Evolutionary conservation across 2,797 vertebrate species (phyloP), one percentile per base, ranked within the genome.

Genomic region (Bradypodion pumilum): DNA sequence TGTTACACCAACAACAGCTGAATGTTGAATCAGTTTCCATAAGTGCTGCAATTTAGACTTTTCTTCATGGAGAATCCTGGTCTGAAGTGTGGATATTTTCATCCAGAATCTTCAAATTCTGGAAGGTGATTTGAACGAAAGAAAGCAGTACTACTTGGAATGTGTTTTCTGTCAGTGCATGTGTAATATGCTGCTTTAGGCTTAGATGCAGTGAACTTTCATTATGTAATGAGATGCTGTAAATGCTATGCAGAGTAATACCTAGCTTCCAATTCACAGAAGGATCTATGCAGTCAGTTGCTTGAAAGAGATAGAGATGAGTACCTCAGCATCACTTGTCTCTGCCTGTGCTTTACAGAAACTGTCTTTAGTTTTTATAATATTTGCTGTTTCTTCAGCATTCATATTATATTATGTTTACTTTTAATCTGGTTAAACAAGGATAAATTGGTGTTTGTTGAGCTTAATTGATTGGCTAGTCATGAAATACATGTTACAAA

Each of bases 1-100:
- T 91, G 97, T 97, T 90, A 90, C 97, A 85, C 96, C 97, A 49
- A 98, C 97, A 74, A 97, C 97, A 0, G 97, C 98, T 37, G 97
- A 98, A 85, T 93, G 84, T 60, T 96, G 90, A 59, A 63, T 81
- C 68, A 37, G 15, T 60, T 84, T 87, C 78, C 44, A 13, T 68
- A 59, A 78, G 1, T 66, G 59, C 49, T 19, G 52, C 74, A 40
- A 1, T 40, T 82, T 60, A 46, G 35, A 86, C 59, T 75, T 85
- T 77, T 88, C 83, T 49, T 81, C 82, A 40, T 32, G 80, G 44
- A 42, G 0, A 27, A 82, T 82, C 42, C 84, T 4, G 12, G 25
- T 78, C 89, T 74, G 73, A 52, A 85, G 32, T 77, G 32, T 72
- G 19, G 77, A 69, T 8, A 84, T 86, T 92, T 87, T 84, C 88